Conservation (phyloP, 2,113 vertebrate species). For the Shinisaurus crocodilurus region DNA sequence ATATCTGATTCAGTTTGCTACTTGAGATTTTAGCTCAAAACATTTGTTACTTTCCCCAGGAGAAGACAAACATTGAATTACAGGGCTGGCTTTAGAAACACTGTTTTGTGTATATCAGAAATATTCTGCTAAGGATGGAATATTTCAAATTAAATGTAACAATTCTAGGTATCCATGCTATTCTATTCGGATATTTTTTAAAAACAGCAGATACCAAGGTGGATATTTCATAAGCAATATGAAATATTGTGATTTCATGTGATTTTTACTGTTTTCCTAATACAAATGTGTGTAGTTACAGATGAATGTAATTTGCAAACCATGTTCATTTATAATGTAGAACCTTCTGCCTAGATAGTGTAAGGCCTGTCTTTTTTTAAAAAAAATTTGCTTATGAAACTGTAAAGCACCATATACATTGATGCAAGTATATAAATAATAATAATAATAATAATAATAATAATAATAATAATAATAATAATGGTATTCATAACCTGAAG, state of each 20-base stretch:
- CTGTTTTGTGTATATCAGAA: background rate
- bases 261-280: background rate
- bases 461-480: no score
- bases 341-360: background rate
- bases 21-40: no score
- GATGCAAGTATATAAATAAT: background rate
- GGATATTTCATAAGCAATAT: background rate
- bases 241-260: background rate
- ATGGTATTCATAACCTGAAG: no score
- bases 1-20: background rate
- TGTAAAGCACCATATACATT: background rate
- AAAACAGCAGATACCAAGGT: background rate
- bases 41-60: background rate
- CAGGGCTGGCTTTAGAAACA: background rate
- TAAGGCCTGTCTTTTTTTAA: background rate
- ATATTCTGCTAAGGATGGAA: background rate
- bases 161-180: background rate
- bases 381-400: background rate
- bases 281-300: background rate
- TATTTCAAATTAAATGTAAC: background rate
- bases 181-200: background rate
- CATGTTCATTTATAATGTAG: background rate
- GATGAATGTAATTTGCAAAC: no score
- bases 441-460: background rate
- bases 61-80: background rate